Percentiles rank a stretch among this genome's conserved stretches.
Conservation (phyloP, 2,113 vertebrate genomes). For the Isurus oxyrinchus region DNA sequence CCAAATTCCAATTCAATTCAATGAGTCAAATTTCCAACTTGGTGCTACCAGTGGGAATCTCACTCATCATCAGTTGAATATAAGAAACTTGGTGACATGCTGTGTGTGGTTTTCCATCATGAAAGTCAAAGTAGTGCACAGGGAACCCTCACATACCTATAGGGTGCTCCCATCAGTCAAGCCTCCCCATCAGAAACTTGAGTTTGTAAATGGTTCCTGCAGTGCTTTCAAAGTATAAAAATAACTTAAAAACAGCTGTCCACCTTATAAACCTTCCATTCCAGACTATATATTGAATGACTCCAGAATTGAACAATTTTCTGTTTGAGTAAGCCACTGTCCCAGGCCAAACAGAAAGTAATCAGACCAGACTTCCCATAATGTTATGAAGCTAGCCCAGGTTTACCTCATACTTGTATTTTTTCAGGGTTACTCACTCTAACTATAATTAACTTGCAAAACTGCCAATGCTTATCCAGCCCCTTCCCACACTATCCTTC, state of each 20-base stretch:
- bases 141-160: background rate
- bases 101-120: background rate
- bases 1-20: too few species aligned
- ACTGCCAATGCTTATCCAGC: background rate
- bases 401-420: background rate
- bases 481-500: background rate
- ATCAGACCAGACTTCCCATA: background rate
- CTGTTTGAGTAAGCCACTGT: background rate
- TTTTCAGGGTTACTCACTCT: background rate
- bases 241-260: background rate
- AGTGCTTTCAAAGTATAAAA: background rate
- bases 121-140: background rate
- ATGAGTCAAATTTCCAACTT: background rate
- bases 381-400: background rate
- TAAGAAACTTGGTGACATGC: background rate
- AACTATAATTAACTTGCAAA: background rate
- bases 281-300: background rate
- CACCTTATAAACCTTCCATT: background rate
- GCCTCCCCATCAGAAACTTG: background rate
- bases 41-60: background rate
- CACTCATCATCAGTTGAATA: background rate
- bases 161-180: background rate
- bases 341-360: background rate
- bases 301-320: background rate
- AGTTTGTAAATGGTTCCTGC: background rate